Percentiles rank a stretch among this genome's conserved stretches.
phyloP scores from a whole-genome alignment of 2,113 vertebrate species.

The Pluvianellus socialis region DNA sequence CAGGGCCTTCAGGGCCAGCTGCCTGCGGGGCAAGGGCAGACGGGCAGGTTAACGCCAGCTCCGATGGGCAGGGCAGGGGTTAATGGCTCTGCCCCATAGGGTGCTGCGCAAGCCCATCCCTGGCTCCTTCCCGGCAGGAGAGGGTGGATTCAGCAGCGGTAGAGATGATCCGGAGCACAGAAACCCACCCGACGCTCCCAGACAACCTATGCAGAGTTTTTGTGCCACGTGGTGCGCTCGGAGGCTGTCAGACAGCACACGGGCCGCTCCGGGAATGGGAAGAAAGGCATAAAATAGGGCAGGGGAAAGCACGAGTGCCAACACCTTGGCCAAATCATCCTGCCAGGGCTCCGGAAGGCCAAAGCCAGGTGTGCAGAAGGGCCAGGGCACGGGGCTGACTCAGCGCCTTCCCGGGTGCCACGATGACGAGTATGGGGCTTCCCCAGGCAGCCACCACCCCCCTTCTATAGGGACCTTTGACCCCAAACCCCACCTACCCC shows the following conservation, averaged over 20 bases:
- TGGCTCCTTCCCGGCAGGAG: not conserved
- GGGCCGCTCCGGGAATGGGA: accelerated
- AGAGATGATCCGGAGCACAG: not conserved
- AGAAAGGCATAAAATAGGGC: not conserved
- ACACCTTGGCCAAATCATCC: not conserved
- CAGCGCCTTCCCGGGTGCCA: not conserved
- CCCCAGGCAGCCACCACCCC: accelerated
- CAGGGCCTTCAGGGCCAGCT: slow-evolving; percentile 94
- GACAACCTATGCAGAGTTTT: not conserved
- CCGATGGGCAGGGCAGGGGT: accelerated
- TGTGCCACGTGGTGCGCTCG: accelerated
- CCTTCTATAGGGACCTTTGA: not conserved
- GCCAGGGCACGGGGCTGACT: not conserved
- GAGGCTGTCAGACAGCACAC: not conserved
- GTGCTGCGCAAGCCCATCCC: not conserved
- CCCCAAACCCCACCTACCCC: not conserved
- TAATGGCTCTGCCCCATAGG: not conserved
- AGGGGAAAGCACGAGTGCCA: not conserved
- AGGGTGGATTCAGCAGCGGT: not conserved
- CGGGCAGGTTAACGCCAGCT: not conserved
- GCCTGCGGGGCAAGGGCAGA: slow-evolving; percentile 75
- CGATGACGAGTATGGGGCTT: accelerated
- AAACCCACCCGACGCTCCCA: accelerated
- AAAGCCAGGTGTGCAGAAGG: accelerated
- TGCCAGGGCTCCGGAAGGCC: not conserved